phyloP scores from a whole-genome alignment of 2,888 invertebrate genomes.

The Crocallis elinguaria region DNA sequence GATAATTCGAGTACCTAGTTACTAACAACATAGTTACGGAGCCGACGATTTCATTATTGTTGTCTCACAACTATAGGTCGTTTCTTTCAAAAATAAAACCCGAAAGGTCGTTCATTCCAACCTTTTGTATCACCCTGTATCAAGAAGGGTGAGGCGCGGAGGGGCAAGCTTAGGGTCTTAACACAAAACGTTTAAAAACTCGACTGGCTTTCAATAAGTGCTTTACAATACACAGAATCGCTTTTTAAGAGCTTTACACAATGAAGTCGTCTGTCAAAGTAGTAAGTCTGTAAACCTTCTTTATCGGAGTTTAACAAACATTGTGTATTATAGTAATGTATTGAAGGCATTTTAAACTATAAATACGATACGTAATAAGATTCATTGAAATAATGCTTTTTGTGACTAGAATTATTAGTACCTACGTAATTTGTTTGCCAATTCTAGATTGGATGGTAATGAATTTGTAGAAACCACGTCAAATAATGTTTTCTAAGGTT shows the following conservation, averaged over 20 bases:
- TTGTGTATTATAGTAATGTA: background rate
- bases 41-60: too few species aligned
- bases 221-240: conserved; percentile 4
- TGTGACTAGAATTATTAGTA: too few species aligned
- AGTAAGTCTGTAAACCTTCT: background rate
- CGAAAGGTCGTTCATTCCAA: background rate
- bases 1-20: too few species aligned
- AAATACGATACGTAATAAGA: too few species aligned
- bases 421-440: too few species aligned
- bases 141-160: background rate
- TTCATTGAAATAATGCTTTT: too few species aligned
- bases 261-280: background rate
- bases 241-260: conserved; percentile 23
- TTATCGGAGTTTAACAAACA: conserved; percentile 5
- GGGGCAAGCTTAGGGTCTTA: conserved; percentile 12
- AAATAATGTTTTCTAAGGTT: too few species aligned
- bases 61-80: background rate
- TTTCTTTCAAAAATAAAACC: background rate
- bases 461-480: too few species aligned
- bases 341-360: background rate
- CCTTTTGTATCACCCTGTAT: conserved; percentile 15
- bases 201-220: conserved; percentile 5
- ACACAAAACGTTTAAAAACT: conserved; percentile 23
- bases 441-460: too few species aligned
- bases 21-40: too few species aligned